Base-by-base conservation (phyloP, 2,888 invertebrate species). In the Lymantria monacha region DNA sequence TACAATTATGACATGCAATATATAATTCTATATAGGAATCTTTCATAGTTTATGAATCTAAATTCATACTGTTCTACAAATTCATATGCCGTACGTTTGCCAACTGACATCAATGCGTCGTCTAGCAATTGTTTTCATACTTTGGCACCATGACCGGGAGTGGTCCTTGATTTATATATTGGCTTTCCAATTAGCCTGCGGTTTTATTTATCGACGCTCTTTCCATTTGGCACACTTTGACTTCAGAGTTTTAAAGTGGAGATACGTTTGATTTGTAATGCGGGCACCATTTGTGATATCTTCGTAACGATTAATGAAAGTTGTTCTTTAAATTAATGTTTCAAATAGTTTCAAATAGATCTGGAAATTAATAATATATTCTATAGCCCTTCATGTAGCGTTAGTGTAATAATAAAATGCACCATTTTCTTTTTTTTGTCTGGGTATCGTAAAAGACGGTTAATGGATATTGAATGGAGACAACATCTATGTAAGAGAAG, bases 141-240 rank as follows among this genome's bases (percentile, higher is more conserved):
- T 59, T 63, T 63, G 62, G 66, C 65, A 63, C 70, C 64, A 68
- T 64, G 15, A 44, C 44, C 49, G 33, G 45, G 80, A 84, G 82
- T 82, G 81, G 74, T 66, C 65, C 54, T 72, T 85, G 88, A 88
- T 85, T 88, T 88, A 87, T 87, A 78, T 74, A 79, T 78, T 76
- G 82, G 83, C 79, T 81, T 84, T 82, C 82, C 85, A 88, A 87
- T 87, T 88, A 88, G 88, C 82, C 71, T 77, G 42, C 72, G 72
- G 75, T 78, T 85, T 87, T 87, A 87, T 87, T 87, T 87, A 85
- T 85, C 22, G 76, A 76, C 63, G 74, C 83, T 84, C 83, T 83
- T 81, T 79, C 82, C 72, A 81, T 85, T 86, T 83, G 79, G 81
- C 80, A 68, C 80, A 83, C 78, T 83, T 85, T 85, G 77, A 81